Conservation (phyloP, 37 sponge, comb jelly and placozoan species). For the Axinella damicornis region DNA sequence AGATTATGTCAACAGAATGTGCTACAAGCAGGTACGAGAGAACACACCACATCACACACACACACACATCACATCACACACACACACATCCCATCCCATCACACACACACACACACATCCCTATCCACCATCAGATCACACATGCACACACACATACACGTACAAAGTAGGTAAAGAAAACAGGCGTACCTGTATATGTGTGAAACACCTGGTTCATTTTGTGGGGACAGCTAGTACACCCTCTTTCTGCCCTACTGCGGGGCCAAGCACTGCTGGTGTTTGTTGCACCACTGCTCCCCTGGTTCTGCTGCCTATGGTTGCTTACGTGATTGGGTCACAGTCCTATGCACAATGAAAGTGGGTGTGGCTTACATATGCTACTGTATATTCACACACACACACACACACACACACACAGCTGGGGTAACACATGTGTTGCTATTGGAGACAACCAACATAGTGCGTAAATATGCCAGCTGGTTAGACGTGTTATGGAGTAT, state of each 20-base stretch:
- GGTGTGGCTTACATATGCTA: not conserved
- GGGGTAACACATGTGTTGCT: conserved; percentile 25
- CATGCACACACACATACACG: conserved; percentile 7
- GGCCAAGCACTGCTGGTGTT: no score
- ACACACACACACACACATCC: conserved; percentile 50
- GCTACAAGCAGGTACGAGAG: not conserved
- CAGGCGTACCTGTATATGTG: no score
- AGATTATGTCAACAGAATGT: not conserved
- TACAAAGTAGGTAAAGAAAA: no score
- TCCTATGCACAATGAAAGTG: no score
- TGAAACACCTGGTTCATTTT: no score
- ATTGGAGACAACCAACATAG: conserved; percentile 38
- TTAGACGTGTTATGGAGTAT: conserved; percentile 39
- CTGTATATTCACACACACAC: not conserved
- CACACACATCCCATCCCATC: not conserved
- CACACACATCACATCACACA: not conserved
- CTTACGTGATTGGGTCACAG: no score
- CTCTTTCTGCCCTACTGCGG: no score
- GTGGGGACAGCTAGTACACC: no score
- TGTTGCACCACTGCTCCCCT: no score
- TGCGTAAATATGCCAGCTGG: conserved; percentile 59
- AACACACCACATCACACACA: not conserved
- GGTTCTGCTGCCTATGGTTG: no score
- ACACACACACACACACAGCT: conserved; percentile 29
- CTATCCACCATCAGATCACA: conserved; percentile 10